Evolutionary conservation across 2,113 vertebrate species (phyloP).

Genomic region (Gambusia affinis): DNA sequence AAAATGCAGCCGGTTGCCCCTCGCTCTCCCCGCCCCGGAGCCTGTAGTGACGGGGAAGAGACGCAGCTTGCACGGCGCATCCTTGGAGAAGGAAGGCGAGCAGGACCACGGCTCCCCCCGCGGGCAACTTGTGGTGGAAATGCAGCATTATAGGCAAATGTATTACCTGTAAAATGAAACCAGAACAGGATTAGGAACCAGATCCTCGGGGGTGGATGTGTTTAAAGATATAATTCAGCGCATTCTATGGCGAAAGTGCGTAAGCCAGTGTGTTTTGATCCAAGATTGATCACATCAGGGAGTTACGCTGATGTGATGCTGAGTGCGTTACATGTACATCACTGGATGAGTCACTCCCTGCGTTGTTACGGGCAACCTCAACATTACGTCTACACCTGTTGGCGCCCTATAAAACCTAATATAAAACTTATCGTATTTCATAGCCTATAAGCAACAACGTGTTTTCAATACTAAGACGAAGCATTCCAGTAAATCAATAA

Average conservation of each 20-base stretch:
- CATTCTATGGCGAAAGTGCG: not conserved
- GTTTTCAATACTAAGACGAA: not conserved
- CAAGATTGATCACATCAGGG: slow-evolving; percentile 13
- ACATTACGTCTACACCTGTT: slow-evolving; percentile 48
- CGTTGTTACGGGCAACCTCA: slow-evolving; percentile 77
- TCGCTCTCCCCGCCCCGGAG: slow-evolving; percentile 88
- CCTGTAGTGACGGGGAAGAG: slow-evolving; percentile 88
- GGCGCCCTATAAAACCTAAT: slow-evolving; percentile 10
- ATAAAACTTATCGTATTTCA: not conserved
- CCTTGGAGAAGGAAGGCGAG: slow-evolving; percentile 80
- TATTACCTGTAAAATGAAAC: slow-evolving; percentile 79
- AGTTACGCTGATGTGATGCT: slow-evolving; percentile 48
- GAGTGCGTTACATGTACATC: slow-evolving; percentile 55
- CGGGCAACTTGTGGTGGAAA: slow-evolving; percentile 83
- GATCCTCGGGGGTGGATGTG: not conserved
- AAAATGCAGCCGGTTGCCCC: slow-evolving; percentile 81
- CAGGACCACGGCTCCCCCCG: slow-evolving; percentile 81
- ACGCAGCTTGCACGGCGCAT: slow-evolving; percentile 83
- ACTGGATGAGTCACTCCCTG: slow-evolving; percentile 78
- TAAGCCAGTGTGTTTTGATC: slow-evolving; percentile 40
- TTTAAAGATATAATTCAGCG: not conserved
- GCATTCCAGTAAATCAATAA: not conserved
- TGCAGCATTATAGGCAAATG: slow-evolving; percentile 81
- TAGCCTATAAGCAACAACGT: not conserved
- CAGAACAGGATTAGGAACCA: not conserved